A percentile compares a stretch with the other conserved stretches of the same genome.
These are phyloP conservation scores for Hylomyscus alleni DNA, from an alignment of 2,797 vertebrate species.

Conservation along the genomic window DNA sequence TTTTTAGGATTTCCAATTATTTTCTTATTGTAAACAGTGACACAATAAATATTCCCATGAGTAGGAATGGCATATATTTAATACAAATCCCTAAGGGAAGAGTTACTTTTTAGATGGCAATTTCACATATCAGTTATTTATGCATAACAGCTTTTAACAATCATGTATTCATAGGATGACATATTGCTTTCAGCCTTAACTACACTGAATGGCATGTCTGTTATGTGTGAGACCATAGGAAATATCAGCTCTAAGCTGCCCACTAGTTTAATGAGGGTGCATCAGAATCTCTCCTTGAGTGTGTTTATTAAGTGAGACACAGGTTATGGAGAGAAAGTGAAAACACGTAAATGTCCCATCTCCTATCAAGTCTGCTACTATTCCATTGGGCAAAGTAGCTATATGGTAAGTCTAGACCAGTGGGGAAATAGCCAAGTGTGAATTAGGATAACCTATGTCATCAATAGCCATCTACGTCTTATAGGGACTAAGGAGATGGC, in stretches of 20 bases:
- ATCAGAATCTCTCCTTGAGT: background rate
- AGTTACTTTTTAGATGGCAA: slow-evolving; percentile 43
- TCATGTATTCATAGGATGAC: background rate
- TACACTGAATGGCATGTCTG: background rate
- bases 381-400: background rate
- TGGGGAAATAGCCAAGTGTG: background rate
- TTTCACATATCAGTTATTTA: slow-evolving; percentile 28
- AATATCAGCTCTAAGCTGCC: background rate
- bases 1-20: slow-evolving; percentile 56
- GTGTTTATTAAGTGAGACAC: background rate
- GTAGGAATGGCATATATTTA: slow-evolving; percentile 39
- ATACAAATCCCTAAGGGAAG: slow-evolving; percentile 32
- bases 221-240: background rate
- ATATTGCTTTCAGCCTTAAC: background rate
- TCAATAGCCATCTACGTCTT: background rate
- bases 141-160: background rate
- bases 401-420: accelerated
- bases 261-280: background rate
- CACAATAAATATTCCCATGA: slow-evolving; percentile 25
- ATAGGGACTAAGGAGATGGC: background rate
- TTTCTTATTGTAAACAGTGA: slow-evolving; percentile 51
- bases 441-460: background rate
- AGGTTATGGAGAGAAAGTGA: background rate
- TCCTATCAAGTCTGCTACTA: background rate
- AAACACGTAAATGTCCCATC: background rate